These are phyloP conservation scores for Echinops telfairi DNA, from an alignment of 2,113 vertebrate genomes.

Conservation along the genomic window DNA sequence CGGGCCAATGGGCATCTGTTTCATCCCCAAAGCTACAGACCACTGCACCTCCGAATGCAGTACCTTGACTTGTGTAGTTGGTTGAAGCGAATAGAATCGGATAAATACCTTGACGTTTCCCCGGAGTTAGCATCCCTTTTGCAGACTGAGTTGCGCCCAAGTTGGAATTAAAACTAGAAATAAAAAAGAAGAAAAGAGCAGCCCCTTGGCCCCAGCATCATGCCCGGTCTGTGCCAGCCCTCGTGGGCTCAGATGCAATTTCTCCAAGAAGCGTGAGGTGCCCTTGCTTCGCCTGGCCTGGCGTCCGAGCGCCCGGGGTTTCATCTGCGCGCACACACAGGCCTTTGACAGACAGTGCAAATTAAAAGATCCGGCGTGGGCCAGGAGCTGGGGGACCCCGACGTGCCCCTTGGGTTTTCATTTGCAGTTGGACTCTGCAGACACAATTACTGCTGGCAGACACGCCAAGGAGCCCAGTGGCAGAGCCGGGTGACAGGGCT, in stretches of 20 bases:
- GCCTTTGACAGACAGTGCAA: conserved; percentile 89
- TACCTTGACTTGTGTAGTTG: conserved; percentile 56
- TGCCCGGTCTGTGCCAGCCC: neutral
- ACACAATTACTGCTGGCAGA: conserved; percentile 89
- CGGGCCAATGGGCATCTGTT: too few relatives aligned
- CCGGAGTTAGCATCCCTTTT: conserved; percentile 61
- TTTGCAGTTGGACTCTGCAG: conserved; percentile 88
- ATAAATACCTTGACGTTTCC: conserved; percentile 69
- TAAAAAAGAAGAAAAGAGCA: conserved; percentile 62
- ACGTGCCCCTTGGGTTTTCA: conserved; percentile 90
- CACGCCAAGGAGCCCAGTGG: conserved; percentile 85
- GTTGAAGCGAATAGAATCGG: neutral
- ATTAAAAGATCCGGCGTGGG: conserved; percentile 88
- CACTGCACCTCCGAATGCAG: conserved; percentile 48
- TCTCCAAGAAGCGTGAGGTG: conserved; percentile 60
- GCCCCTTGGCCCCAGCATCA: neutral
- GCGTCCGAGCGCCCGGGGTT: conserved; percentile 80
- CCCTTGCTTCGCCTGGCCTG: conserved; percentile 71
- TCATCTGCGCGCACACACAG: conserved; percentile 82
- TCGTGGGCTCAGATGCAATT: conserved; percentile 66
- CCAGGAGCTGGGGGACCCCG: conserved; percentile 84
- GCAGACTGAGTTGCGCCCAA: neutral
- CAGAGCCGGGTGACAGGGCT: conserved; percentile 84
- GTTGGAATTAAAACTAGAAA: neutral
- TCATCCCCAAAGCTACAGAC: neutral